These are phyloP conservation scores for Trichopoda pennipes DNA, from an alignment of 2,888 invertebrate genomes.

Conservation along the genomic window DNA sequence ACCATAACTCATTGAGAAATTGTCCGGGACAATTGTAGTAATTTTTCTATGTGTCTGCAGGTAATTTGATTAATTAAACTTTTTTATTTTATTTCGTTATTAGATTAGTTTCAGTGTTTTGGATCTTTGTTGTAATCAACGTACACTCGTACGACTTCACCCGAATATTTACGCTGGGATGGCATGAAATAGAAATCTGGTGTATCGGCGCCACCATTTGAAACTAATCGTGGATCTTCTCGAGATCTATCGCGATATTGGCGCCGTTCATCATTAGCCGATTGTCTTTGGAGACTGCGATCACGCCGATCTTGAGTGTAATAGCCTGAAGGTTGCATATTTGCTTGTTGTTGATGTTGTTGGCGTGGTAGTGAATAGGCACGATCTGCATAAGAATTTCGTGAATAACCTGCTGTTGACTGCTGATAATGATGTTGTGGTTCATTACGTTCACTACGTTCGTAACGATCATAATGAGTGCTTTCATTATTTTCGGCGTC, in stretches of 20 bases:
- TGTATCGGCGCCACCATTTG: conserved; percentile 80
- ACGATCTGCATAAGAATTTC: conserved; percentile 83
- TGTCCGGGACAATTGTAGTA: not conserved
- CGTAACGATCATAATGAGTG: conserved; percentile 69
- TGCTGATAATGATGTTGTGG: conserved; percentile 81
- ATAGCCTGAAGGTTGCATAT: conserved; percentile 81
- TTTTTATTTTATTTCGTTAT: conserved; percentile 6
- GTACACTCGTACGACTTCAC: conserved; percentile 92
- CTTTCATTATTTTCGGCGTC: conserved; percentile 32
- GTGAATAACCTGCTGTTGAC: conserved; percentile 70
- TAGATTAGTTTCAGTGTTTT: conserved; percentile 80
- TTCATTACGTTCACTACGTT: conserved; percentile 84
- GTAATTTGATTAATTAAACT: conserved; percentile 24
- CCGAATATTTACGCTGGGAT: conserved; percentile 95
- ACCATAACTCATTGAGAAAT: not conserved
- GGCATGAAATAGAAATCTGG: conserved; percentile 98
- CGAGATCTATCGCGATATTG: conserved; percentile 78
- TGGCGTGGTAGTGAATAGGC: conserved; percentile 89
- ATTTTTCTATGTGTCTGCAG: not conserved
- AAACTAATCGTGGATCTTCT: conserved; percentile 77
- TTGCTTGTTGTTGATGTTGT: conserved; percentile 76
- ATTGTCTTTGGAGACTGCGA: conserved; percentile 79
- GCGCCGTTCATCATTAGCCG: conserved; percentile 73
- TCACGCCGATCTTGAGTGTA: conserved; percentile 83
- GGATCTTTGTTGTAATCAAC: conserved; percentile 90